Base-by-base conservation (phyloP, 2,113 vertebrate species). In the Dicrurus megarhynchus region DNA sequence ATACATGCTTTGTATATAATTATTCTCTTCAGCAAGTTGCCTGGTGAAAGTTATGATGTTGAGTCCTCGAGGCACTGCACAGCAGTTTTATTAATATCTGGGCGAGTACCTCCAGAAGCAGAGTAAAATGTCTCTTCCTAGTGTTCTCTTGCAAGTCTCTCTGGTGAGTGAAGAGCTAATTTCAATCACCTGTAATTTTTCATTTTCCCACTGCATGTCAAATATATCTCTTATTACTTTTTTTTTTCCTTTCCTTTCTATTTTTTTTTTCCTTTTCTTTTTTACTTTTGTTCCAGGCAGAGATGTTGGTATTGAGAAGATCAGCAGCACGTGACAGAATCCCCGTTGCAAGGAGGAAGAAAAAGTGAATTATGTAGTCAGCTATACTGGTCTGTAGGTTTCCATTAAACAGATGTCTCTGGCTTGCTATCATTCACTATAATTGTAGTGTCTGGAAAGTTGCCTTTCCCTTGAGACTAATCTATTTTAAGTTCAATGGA, bases 401-500 rank as follows among this genome's bases (percentile, higher is more conserved):
- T 95, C 95, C 87, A 96, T 95, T 97, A 98, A 97, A 98, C 69
- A 73, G 95, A 97, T 98, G 96, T 97, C 96, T 97, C 95, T 93
- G 82, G 91, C 90, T 97, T 90, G 71, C 97, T 96, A 97, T 98
- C 97, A 84, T 97, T 98, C 97, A 98, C 86, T 68, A 87, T 98
- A 98, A 98, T 98, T 98, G 96, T 97, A 95, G 87, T 97, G 97
- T 98, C 98, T 86, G 70, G 97, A 92, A 98, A 98, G 98, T 70
- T 96, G 95, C 97, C 92, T 96, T 95, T 97, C 97, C 97, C 96
- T 91, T 65, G 95, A 97, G 97, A 98, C 94, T 97, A 96, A 98
- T 98, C 97, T 98, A 96, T 98, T 98, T 98, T 97, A 97, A 97
- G 97, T 97, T 97, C 97, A 98, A 96, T 98, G 96, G 97, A 97